These are phyloP conservation scores for Conus canariensis DNA, from an alignment of 2,888 invertebrate genomes.

Conservation along the genomic window DNA sequence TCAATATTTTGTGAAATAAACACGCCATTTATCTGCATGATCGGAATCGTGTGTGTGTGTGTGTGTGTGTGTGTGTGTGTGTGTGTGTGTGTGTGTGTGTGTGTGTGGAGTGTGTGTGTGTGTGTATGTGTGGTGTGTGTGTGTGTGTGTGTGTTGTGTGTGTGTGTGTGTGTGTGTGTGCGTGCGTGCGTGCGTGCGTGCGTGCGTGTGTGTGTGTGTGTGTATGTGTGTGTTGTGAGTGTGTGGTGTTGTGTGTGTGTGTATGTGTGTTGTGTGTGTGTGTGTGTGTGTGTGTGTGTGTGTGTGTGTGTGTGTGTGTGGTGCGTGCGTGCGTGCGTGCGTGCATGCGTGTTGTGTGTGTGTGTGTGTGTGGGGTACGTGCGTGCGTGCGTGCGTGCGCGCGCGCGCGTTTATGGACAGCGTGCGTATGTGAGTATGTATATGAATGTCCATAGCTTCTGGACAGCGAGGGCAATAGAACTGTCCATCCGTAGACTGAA, in stretches of 20 bases:
- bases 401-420: too few relatives aligned
- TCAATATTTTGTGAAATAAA: too few relatives aligned
- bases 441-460: too few relatives aligned
- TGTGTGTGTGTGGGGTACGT: constrained; percentile 18
- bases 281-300: neutral
- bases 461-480: too few relatives aligned
- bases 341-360: constrained; percentile 25
- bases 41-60: neutral
- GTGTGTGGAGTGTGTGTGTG: constrained; percentile 9
- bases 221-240: neutral
- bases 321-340: neutral
- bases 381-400: neutral
- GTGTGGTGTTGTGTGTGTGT: constrained; percentile 13
- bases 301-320: constrained; percentile 27
- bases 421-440: too few relatives aligned
- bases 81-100: constrained; percentile 8
- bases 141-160: constrained; percentile 6
- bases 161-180: neutral
- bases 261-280: neutral
- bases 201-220: neutral
- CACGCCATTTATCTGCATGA: neutral
- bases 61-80: neutral
- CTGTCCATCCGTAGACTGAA: too few relatives aligned
- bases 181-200: constrained; percentile 14
- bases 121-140: neutral